Evolutionary conservation across 2,113 vertebrate species (phyloP).

Genomic region (Elgaria multicarinata): DNA sequence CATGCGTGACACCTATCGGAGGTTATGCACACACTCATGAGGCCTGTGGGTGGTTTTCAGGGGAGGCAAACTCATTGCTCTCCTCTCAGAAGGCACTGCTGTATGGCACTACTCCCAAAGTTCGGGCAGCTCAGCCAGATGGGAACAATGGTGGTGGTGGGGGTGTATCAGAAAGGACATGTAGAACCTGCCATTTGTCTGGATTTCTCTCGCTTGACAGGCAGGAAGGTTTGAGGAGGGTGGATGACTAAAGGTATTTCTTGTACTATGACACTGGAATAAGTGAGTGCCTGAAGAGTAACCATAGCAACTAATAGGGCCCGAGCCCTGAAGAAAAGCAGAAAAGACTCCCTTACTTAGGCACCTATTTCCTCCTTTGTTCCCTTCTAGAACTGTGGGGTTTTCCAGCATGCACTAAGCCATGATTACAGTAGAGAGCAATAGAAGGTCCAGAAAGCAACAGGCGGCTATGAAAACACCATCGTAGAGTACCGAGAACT

Average conservation of each 20-base stretch:
- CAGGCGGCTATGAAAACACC: neutral
- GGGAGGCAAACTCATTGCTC: neutral
- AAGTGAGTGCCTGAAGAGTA: neutral
- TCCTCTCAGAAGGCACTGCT: slow-evolving; percentile 9
- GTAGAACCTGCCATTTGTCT: neutral
- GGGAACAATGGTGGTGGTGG: neutral
- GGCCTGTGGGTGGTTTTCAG: neutral
- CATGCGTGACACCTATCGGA: neutral
- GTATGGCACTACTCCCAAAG: neutral
- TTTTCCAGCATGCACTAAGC: neutral
- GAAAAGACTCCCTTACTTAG: neutral
- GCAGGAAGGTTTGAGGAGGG: neutral
- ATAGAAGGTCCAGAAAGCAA: neutral
- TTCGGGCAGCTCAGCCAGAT: neutral
- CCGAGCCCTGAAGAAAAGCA: neutral
- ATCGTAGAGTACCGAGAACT: neutral
- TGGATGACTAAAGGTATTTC: neutral
- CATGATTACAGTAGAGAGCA: neutral
- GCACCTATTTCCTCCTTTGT: neutral
- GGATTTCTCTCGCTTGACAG: too few relatives aligned
- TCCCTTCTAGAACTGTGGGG: neutral
- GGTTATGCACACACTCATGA: neutral
- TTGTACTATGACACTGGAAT: neutral
- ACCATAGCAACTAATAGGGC: neutral
- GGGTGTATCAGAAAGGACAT: neutral